Base-by-base conservation (phyloP, 2,888 invertebrate species). In the Tachina grossa region DNA sequence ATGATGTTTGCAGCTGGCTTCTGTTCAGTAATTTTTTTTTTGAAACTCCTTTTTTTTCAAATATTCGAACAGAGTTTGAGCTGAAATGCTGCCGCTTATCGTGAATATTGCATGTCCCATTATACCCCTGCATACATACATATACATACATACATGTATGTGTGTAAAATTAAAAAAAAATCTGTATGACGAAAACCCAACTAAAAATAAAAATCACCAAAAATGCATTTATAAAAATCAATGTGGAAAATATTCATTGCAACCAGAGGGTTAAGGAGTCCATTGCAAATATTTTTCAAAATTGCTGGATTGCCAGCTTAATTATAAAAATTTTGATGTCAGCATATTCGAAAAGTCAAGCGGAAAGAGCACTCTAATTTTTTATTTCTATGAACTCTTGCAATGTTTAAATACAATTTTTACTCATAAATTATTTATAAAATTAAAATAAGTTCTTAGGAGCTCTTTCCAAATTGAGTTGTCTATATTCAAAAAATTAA, bases 221-320 rank as follows among this genome's bases (percentile, higher is more conserved):
- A 83, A 87, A 85, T 86, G 65, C 88, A 87, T 86, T 61, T 68
- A 65, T 59, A 68, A 86, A 86, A 88, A 87, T 81, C 88, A 88
- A 87, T 85, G 86, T 82, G 85, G 6, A 84, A 88, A 88, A 89
- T 81, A 88, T 88, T 74, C 53, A 68, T 66, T 66, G 87, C 88
- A 88, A 87, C 51, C 76, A 83, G 84, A 69, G 63, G 22, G 59
- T 11, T 13, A 69, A 75, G 9, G 66, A 79, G 55, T 79, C 55
- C 9, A 55, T 55, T 79, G 1, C 45, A n/a, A 6, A 31, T 65
- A 9, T 3, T n/a, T 39, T 4, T 31, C 10, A 5, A 49, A 49
- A 22, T n/a, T 43, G 11, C 2, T 22, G 1, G 1, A 22, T 22
- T 22, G 22, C 22, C 22, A 22, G 2, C 22, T 22, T 22, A 22